Base-by-base conservation (phyloP, 2,113 vertebrate genomes). In the Oceanodroma tethys region DNA sequence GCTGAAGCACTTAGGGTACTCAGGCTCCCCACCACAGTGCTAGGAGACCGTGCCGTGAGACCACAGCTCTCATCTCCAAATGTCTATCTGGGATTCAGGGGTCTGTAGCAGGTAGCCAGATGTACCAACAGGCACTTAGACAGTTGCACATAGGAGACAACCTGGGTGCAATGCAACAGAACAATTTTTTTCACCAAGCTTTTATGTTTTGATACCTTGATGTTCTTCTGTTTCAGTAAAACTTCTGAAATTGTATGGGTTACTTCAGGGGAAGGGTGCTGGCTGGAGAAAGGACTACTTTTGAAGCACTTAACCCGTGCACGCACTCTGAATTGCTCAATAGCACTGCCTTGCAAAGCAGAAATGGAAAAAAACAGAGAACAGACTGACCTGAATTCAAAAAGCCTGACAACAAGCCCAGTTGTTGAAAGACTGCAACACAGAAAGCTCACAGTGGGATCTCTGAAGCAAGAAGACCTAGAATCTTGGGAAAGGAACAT, bases 311-410 rank as follows among this genome's bases (percentile, higher is more conserved):
- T 95, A 71, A 80, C 67, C 59, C 55, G 11, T 67, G 45, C 34
- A 16, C 7, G 16, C 10, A 25, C 30, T 83, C 42, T 78, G 75
- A 74, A 88, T 86, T 86, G 42, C 72, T 88, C 91, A 86, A 50
- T 25, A 81, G n/a, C 52, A n/a, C 9, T 86, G 73, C 66, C 30
- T 81, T 80, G 85, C 50, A 78, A 81, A 94, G 58, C 50, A 96
- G 67, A 87, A 82, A 86, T 74, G 62, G 74, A 76, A 95, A 93
- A 95, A 91, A 93, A 2, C 59, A 65, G 91, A 82, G 94, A 93
- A 95, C 81, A 93, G 89, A n/a, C 81, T 95, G 94, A 96, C 86
- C 94, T 95, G 89, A 96, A 95, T 95, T 93, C 82, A 94, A 87
- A 90, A 43, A 83, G 38, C n/a, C 67, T 91, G 62, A 94, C 73